Conservation (phyloP, 2,113 vertebrate genomes). For the Microtus oregoni region DNA sequence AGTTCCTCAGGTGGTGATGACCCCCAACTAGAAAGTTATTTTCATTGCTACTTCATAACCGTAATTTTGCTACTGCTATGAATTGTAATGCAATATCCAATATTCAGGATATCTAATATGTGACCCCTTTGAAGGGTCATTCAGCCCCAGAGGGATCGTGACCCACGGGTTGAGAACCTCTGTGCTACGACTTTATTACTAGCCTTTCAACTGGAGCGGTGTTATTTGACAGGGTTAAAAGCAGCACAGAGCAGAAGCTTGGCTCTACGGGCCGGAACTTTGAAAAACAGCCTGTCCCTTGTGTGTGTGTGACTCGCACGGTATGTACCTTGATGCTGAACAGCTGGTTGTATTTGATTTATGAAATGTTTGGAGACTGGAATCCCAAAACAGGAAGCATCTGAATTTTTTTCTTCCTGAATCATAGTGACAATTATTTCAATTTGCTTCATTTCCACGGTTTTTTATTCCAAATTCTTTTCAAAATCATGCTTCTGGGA, state of each 20-base stretch:
- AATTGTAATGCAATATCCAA: neutral
- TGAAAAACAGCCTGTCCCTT: neutral
- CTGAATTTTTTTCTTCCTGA: conserved; percentile 11
- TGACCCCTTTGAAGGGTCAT: neutral
- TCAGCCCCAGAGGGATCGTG: neutral
- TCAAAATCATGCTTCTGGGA: conserved; percentile 1
- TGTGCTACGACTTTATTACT: neutral
- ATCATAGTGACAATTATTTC: conserved; percentile 23
- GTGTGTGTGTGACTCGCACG: neutral
- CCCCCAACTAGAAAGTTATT: neutral
- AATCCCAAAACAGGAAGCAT: neutral
- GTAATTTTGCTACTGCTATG: neutral
- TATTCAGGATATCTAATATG: neutral
- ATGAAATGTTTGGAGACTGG: conserved; percentile 41
- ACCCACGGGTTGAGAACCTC: neutral
- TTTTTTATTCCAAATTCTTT: conserved; percentile 43
- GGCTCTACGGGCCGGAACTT: conserved; percentile 18
- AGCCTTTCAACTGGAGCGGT: neutral
- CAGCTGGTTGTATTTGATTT: conserved; percentile 46
- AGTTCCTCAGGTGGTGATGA: neutral
- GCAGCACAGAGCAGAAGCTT: neutral
- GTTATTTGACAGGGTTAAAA: conserved; percentile 42
- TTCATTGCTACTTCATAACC: neutral
- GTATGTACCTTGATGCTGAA: neutral
- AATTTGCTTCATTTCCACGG: conserved; percentile 35